Base-by-base conservation (phyloP, 2,113 vertebrate species). In the Ranitomeya imitator region DNA sequence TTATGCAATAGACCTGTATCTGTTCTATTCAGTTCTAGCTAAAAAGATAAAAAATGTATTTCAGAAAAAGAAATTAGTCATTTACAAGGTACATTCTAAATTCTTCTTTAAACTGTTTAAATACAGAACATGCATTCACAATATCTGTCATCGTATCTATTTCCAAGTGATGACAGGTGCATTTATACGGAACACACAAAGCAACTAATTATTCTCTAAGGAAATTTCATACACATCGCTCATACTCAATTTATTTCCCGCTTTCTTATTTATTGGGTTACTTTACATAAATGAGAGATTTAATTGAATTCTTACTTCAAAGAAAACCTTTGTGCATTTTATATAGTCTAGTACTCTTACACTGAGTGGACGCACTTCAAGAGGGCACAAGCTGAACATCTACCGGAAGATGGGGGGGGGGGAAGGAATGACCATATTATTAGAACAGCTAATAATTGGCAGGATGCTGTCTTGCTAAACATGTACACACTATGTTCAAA, bases 161-260 rank as follows among this genome's bases (percentile, higher is more conserved):
- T 52, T 76, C 16, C 45, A 52, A 76, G 45, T 76, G 73, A 76
- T 76, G 73, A 76, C 73, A 76, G 45, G 37, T 76, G 73, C 73
- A 76, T 51, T 76, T 76, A 76, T 11, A 76, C 11, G 73, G 73
- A 76, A 76, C 73, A 52, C 45, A 52, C 73, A 76, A 76, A 74
- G 71, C 13, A 18, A 21, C 37, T 52, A 76, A 76, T 76, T 76
- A 76, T 76, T 76, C 73, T 45, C 73, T 18, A 76, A 0, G 73
- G 73, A 76, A 52, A 76, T 51, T 37, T 16, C 71, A 45, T 31
- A 31, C 31, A 51, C 73, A 76, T 76, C 45, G n/a, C 73, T 52
- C 73, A 76, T 11, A 11, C 37, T 19, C 65, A 69, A 4, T 45
- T 45, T 16, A 16, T 45, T 74, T 45, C 71, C 12, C 21, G 9